These are phyloP conservation scores for Drosophila truncata DNA, from an alignment of 1,140 invertebrate species.

Conservation along the genomic window DNA sequence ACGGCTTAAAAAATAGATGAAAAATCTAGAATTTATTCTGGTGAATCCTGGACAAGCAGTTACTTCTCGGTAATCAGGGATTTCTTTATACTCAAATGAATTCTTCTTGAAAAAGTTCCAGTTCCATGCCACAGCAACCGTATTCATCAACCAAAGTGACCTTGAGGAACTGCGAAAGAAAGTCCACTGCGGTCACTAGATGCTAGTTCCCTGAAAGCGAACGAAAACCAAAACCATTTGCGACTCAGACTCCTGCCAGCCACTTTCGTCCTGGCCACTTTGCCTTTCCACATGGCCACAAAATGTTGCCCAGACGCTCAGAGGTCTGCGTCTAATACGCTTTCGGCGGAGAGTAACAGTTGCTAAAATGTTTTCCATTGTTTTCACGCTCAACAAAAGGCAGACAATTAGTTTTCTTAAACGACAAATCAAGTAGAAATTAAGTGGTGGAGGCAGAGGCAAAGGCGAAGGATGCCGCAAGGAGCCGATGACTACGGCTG, in stretches of 20 bases:
- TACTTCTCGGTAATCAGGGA: not conserved
- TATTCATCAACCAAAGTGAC: slow-evolving; percentile 36
- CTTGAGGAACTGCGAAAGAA: slow-evolving; percentile 30
- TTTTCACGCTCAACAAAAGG: slow-evolving; percentile 83
- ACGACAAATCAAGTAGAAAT: slow-evolving; percentile 85
- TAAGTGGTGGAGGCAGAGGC: slow-evolving; percentile 70
- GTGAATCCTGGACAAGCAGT: not conserved
- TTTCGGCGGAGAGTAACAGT: slow-evolving; percentile 78
- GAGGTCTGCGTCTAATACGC: slow-evolving; percentile 72
- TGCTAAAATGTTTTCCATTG: slow-evolving; percentile 84
- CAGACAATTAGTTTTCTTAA: slow-evolving; percentile 85
- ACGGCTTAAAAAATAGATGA: not conserved
- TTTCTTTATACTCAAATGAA: not conserved
- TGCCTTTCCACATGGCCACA: slow-evolving; percentile 51
- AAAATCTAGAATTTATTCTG: not conserved
- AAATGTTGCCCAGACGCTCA: slow-evolving; percentile 25
- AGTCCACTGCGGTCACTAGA: not conserved
- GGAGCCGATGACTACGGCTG: slow-evolving; percentile 38
- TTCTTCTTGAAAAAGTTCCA: not conserved
- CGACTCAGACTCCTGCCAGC: slow-evolving; percentile 26
- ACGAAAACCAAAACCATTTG: slow-evolving; percentile 50
- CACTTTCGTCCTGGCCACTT: slow-evolving; percentile 39
- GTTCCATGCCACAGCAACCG: not conserved
- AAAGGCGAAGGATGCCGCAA: slow-evolving; percentile 35
- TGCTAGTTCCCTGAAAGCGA: slow-evolving; percentile 16